Conservation (phyloP, 2,113 vertebrate species). For the Bufo gargarizans region DNA sequence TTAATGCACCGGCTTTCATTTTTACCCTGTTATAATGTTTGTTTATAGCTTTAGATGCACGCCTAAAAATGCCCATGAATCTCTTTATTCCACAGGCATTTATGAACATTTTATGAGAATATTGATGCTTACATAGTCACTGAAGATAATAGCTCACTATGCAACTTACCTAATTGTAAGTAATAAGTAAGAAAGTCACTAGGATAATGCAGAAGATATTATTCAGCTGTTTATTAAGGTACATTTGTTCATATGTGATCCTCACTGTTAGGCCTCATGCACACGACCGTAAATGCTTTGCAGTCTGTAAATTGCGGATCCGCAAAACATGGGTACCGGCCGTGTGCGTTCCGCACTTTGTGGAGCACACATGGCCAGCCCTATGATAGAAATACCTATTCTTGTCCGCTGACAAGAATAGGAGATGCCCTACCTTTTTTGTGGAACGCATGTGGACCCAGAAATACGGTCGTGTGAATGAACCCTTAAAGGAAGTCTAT, state of each 20-base stretch:
- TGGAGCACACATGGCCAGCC: too few relatives aligned
- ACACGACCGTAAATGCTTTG: too few relatives aligned
- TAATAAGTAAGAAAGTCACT: not conserved
- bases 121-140: not conserved
- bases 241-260: not conserved
- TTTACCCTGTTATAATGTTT: not conserved
- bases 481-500: too few relatives aligned
- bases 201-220: not conserved
- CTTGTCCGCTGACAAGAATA: too few relatives aligned
- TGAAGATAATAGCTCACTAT: not conserved
- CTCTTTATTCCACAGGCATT: not conserved
- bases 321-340: too few relatives aligned
- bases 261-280: too few relatives aligned
- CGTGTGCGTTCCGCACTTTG: too few relatives aligned
- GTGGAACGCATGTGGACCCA: too few relatives aligned
- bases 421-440: too few relatives aligned
- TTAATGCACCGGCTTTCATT: not conserved
- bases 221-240: not conserved
- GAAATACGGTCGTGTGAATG: too few relatives aligned
- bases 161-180: not conserved
- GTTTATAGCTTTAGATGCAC: slow-evolving; percentile 1
- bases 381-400: too few relatives aligned
- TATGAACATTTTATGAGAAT: not conserved
- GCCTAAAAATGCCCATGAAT: not conserved
- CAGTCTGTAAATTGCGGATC: too few relatives aligned